phyloP scores from a whole-genome alignment of 1,140 invertebrate species.

The Drosophila ohnishii region DNA sequence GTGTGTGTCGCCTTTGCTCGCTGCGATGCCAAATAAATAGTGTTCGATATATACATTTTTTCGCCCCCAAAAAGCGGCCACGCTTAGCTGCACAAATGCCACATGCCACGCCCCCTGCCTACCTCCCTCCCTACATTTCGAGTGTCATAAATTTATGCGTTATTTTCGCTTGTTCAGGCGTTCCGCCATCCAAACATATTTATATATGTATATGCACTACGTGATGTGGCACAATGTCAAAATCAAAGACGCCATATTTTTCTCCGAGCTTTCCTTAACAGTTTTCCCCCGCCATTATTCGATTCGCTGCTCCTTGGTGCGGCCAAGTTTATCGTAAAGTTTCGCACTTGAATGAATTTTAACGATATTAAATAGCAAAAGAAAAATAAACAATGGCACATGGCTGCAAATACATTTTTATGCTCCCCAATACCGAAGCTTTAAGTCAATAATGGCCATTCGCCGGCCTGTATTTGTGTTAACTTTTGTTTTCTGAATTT shows the following conservation, averaged over 20 bases:
- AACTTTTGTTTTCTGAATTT: background rate
- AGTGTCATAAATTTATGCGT: slow-evolving; percentile 72
- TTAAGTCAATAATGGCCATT: slow-evolving; percentile 3
- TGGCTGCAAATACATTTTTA: slow-evolving; percentile 3
- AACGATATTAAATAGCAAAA: slow-evolving; percentile 61
- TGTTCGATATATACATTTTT: slow-evolving; percentile 55
- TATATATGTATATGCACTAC: slow-evolving; percentile 35
- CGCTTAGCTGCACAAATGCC: slow-evolving; percentile 73
- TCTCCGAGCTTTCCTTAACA: slow-evolving; percentile 53
- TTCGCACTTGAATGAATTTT: slow-evolving; percentile 72
- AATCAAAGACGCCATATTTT: slow-evolving; percentile 75
- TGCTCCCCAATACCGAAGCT: background rate
- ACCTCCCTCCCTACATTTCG: slow-evolving; percentile 10
- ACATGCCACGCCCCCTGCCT: slow-evolving; percentile 28
- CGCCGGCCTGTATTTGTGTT: background rate
- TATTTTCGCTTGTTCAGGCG: slow-evolving; percentile 55
- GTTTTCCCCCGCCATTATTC: background rate
- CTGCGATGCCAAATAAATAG: slow-evolving; percentile 63
- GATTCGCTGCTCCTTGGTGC: slow-evolving; percentile 5
- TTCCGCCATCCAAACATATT: slow-evolving; percentile 34
- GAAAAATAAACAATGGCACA: slow-evolving; percentile 39
- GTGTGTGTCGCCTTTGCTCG: slow-evolving; percentile 45
- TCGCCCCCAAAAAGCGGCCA: slow-evolving; percentile 45
- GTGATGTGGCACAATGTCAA: slow-evolving; percentile 61
- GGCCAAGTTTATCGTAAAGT: slow-evolving; percentile 66